Evolutionary conservation across 2,113 vertebrate genomes (phyloP).

Genomic region (Plestiodon gilberti): DNA sequence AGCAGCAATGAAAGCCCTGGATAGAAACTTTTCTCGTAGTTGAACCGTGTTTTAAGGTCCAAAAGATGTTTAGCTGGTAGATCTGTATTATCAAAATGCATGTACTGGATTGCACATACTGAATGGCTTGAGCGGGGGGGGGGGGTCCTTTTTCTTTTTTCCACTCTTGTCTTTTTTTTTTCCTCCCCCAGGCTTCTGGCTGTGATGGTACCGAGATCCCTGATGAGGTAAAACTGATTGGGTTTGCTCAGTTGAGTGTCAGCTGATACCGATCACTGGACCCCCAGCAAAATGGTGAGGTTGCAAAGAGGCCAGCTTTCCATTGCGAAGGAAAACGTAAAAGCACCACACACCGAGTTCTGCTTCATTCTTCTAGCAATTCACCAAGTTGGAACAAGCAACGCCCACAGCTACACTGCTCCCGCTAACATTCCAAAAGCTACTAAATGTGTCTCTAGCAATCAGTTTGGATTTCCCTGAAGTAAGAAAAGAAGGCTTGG

Average conservation of each 20-base stretch:
- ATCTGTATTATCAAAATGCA: not conserved
- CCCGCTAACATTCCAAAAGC: slow-evolving; percentile 75
- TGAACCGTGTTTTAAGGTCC: not conserved
- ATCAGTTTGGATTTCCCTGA: slow-evolving; percentile 72
- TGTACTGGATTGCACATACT: not conserved
- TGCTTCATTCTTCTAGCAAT: slow-evolving; percentile 80
- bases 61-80: not conserved
- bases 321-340: slow-evolving; percentile 64
- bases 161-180: slow-evolving; percentile 7
- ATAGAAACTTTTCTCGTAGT: not conserved
- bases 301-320: slow-evolving; percentile 80
- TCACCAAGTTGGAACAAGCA: slow-evolving; percentile 75
- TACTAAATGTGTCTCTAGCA: slow-evolving; percentile 74
- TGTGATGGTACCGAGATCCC: slow-evolving; percentile 93
- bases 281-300: slow-evolving; percentile 76
- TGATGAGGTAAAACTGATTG: slow-evolving; percentile 97
- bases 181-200: slow-evolving; percentile 85
- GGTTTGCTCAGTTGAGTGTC: slow-evolving; percentile 96
- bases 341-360: slow-evolving; percentile 75
- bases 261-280: slow-evolving; percentile 84
- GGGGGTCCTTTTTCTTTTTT: too few relatives aligned
- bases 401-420: slow-evolving; percentile 72
- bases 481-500: slow-evolving; percentile 75
- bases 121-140: slow-evolving; percentile 33
- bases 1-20: not conserved